Evolutionary conservation across 2,888 invertebrate species (phyloP).

Genomic region (Cancer borealis): DNA sequence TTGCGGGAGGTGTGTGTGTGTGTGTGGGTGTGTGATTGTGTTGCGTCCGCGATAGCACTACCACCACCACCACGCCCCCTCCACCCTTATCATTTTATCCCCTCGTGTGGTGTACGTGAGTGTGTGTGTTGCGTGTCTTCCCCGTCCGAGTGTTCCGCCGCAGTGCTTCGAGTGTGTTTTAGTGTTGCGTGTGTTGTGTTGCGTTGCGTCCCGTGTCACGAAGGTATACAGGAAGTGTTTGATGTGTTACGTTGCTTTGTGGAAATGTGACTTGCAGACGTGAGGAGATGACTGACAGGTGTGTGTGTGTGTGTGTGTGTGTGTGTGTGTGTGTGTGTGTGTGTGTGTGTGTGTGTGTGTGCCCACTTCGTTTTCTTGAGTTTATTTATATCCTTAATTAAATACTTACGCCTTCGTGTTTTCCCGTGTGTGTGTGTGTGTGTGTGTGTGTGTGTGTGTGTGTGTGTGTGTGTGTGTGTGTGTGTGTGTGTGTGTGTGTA

Average conservation of each 20-base stretch:
- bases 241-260: neutral
- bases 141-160: too few species aligned
- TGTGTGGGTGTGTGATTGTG: neutral
- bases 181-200: neutral
- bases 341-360: conserved; percentile 20
- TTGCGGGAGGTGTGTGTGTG: neutral
- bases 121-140: too few species aligned
- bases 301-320: neutral
- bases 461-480: conserved; percentile 28
- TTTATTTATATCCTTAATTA: neutral
- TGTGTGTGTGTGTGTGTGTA: conserved; percentile 31
- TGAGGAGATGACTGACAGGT: neutral
- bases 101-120: too few species aligned
- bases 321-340: neutral
- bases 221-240: too few species aligned
- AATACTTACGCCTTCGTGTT: too few species aligned
- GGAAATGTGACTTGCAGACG: too few species aligned
- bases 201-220: neutral
- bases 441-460: conserved; percentile 40
- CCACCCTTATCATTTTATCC: too few species aligned
- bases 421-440: neutral
- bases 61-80: too few species aligned
- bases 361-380: neutral
- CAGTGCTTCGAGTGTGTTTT: neutral
- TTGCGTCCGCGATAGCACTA: neutral